These are phyloP conservation scores for Scopus umbretta DNA, from an alignment of 2,113 vertebrate genomes.

Conservation along the genomic window DNA sequence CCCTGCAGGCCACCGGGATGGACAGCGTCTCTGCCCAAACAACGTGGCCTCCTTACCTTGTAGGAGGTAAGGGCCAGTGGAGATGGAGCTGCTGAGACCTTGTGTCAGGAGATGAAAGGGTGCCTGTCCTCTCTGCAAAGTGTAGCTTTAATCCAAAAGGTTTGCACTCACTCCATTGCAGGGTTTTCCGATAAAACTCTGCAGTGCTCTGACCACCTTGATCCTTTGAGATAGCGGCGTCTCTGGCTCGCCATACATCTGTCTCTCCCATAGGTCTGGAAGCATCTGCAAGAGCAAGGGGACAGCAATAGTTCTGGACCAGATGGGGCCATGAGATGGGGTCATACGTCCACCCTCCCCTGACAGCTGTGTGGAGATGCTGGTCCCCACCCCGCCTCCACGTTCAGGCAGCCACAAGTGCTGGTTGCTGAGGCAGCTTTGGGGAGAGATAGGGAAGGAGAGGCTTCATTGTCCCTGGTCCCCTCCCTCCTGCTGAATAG, in stretches of 20 bases:
- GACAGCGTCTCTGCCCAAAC: background rate
- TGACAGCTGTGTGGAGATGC: background rate
- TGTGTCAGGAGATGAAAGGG: background rate
- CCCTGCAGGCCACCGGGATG: background rate
- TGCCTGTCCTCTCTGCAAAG: background rate
- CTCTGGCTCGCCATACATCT: background rate
- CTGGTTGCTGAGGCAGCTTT: background rate
- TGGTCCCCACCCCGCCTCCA: background rate
- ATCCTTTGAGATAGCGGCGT: background rate
- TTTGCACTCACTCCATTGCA: background rate
- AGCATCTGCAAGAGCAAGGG: background rate
- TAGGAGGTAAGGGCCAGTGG: background rate
- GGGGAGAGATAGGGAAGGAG: background rate
- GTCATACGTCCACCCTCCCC: background rate
- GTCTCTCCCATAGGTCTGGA: background rate
- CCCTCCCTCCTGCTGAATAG: background rate
- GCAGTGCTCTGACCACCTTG: rapidly evolving
- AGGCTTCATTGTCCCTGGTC: rapidly evolving
- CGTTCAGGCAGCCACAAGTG: background rate
- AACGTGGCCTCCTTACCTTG: rapidly evolving
- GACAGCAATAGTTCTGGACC: background rate
- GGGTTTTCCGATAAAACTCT: rapidly evolving
- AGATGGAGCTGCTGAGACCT: background rate
- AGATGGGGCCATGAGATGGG: background rate
- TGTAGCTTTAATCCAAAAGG: background rate